A percentile compares a stretch with the other conserved stretches of the same genome.
Evolutionary conservation across 1,140 invertebrate genomes (phyloP).

Genomic region (Hylaeus volcanicus): DNA sequence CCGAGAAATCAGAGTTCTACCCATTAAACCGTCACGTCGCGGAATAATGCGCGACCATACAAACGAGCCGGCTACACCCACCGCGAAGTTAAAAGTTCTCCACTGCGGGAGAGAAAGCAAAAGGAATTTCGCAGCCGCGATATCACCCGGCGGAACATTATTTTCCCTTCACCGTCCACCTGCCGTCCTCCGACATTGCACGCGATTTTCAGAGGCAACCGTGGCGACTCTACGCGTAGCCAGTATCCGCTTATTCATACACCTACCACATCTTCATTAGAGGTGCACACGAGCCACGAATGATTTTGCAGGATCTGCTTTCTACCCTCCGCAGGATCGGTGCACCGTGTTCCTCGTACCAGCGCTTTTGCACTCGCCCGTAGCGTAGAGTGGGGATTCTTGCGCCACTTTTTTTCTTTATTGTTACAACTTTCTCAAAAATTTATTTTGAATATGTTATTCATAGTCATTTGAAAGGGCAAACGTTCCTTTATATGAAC

Average conservation of each 20-base stretch:
- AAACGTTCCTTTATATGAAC: too few species aligned
- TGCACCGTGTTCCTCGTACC: not conserved
- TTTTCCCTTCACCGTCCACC: conserved; percentile 66
- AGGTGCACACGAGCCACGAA: conserved; percentile 37
- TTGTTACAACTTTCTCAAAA: too few species aligned
- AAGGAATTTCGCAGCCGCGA: conserved; percentile 65
- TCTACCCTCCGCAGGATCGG: conserved; percentile 29
- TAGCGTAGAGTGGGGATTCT: too few species aligned
- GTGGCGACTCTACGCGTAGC: conserved; percentile 17
- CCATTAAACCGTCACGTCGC: conserved; percentile 61
- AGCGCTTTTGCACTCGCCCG: conserved; percentile 1
- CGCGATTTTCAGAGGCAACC: conserved; percentile 60
- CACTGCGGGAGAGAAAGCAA: conserved; percentile 59
- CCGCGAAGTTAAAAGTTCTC: conserved; percentile 52
- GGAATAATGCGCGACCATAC: conserved; percentile 61
- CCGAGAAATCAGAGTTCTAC: conserved; percentile 53
- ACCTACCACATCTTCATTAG: conserved; percentile 63
- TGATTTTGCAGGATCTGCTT: conserved; percentile 62
- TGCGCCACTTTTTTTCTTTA: too few species aligned
- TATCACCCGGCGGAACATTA: conserved; percentile 62
- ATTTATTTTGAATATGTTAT: too few species aligned
- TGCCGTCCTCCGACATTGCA: conserved; percentile 66
- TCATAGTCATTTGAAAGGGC: too few species aligned
- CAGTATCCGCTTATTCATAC: conserved; percentile 55
- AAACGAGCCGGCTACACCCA: conserved; percentile 62